A percentile compares a stretch with the other conserved stretches of the same genome.
Evolutionary conservation across 2,113 vertebrate genomes (phyloP).

Genomic region (Strix aluco): DNA sequence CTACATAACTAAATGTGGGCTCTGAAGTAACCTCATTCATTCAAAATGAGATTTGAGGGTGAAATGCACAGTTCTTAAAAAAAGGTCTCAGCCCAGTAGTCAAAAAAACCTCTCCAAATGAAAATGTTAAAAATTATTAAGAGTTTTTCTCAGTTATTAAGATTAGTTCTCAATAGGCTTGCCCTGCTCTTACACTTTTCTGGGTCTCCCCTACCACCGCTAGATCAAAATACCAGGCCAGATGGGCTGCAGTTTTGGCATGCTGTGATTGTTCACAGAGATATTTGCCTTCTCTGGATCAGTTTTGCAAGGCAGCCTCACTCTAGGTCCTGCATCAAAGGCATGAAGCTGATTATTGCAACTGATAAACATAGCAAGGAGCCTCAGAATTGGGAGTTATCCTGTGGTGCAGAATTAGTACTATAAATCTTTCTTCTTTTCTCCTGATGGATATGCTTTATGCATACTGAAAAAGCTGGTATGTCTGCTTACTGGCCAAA

Average conservation of each 20-base stretch:
- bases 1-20: not conserved
- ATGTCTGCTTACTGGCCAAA: not conserved
- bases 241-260: not conserved
- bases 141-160: not conserved
- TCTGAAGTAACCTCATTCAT: not conserved
- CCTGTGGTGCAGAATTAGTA: not conserved
- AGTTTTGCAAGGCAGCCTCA: not conserved
- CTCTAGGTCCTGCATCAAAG: not conserved
- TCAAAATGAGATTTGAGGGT: not conserved
- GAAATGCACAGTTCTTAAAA: not conserved
- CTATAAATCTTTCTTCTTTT: not conserved
- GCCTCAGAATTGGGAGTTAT: not conserved
- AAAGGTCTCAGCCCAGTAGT: not conserved
- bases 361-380: not conserved
- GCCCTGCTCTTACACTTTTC: not conserved
- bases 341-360: not conserved
- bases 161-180: not conserved
- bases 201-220: not conserved
- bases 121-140: not conserved
- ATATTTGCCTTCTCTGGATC: not conserved
- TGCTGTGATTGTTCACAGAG: rapidly evolving
- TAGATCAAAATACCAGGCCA: not conserved
- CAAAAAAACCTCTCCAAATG: not conserved
- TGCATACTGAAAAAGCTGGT: not conserved
- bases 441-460: not conserved